Evolutionary conservation across 2,888 invertebrate genomes (phyloP), one percentile per base, ranked within the genome.

Genomic region (Perithous albicinctus): DNA sequence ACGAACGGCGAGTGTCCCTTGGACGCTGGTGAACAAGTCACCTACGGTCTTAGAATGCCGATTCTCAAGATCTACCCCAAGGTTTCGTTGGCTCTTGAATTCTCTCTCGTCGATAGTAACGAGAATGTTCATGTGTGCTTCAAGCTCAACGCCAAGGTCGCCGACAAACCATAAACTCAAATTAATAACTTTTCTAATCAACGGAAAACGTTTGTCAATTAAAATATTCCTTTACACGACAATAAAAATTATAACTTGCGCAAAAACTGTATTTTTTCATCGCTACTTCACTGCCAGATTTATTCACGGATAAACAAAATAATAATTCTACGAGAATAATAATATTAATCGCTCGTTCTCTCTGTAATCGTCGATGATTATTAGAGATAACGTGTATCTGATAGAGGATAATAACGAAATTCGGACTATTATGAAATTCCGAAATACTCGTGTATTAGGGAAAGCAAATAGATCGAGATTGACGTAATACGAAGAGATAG

Each of bases 11-110:
- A 88, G 26, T 93, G 93, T 64, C 93, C 93, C 0, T 80, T 93
- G 80, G 84, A 87, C 8, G 56, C 83, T 4, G 89, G 87, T 0
- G 90, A 92, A 43, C 26, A 75, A 0, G 89, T 87, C 6, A 91
- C 91, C 10, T 93, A 92, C 78, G 26, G n/a, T 0, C 81, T 93
- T 3, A 38, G 10, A 0, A 90, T 93, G 90, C 90, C 90, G 0
- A 76, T 93, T 20, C 78, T 85, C 1, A 26, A 46, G 4, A 0
- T 0, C 0, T 92, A 90, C 54, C 92, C 92, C 0, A 85, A 72
- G 18, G 12, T 91, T 5, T 0, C 51, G 0, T 2, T 91, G 43
- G 77, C 18, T 35, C 84, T 91, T 32, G 85, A 89, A 64, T 87
- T 91, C 15, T 59, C 85, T 0, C 80, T 92, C 23, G 3, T 89